phyloP scores from a whole-genome alignment of 2,888 invertebrate genomes.

The Caenorhabditis auriculariae region DNA sequence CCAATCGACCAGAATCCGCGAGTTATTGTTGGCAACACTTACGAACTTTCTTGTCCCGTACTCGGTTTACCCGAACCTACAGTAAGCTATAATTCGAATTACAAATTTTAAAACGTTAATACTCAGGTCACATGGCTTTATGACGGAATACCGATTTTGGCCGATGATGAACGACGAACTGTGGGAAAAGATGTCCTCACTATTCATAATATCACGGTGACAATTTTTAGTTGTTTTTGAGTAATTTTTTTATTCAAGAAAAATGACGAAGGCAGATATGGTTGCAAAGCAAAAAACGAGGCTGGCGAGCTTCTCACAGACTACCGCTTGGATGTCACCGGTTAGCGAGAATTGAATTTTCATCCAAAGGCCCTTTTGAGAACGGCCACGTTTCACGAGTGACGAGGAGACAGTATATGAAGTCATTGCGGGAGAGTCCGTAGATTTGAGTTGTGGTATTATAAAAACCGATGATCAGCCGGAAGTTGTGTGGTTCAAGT shows the following conservation, averaged over 20 bases:
- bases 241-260: no score
- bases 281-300: conserved; percentile 70
- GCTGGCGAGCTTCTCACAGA: conserved; percentile 69
- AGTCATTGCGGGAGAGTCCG: conserved; percentile 52
- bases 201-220: conserved; percentile 13
- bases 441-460: conserved; percentile 56
- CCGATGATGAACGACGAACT: no score
- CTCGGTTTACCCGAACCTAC: conserved; percentile 68
- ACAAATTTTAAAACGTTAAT: conserved; percentile 1
- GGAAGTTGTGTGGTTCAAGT: conserved; percentile 43
- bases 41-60: conserved; percentile 69
- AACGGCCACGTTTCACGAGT: conserved; percentile 65
- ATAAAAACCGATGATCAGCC: conserved; percentile 36
- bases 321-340: conserved; percentile 70
- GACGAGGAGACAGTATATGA: conserved; percentile 56
- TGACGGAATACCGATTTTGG: no score
- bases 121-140: conserved; percentile 37
- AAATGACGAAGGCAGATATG: conserved; percentile 71
- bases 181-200: background rate
- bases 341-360: conserved; percentile 64
- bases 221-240: no score
- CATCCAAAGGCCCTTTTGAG: conserved; percentile 50
- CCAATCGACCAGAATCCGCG: conserved; percentile 61
- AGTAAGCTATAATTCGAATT: conserved; percentile 49
- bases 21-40: conserved; percentile 68